These are phyloP conservation scores for Solea solea DNA, from an alignment of 2,113 vertebrate species.

Conservation along the genomic window DNA sequence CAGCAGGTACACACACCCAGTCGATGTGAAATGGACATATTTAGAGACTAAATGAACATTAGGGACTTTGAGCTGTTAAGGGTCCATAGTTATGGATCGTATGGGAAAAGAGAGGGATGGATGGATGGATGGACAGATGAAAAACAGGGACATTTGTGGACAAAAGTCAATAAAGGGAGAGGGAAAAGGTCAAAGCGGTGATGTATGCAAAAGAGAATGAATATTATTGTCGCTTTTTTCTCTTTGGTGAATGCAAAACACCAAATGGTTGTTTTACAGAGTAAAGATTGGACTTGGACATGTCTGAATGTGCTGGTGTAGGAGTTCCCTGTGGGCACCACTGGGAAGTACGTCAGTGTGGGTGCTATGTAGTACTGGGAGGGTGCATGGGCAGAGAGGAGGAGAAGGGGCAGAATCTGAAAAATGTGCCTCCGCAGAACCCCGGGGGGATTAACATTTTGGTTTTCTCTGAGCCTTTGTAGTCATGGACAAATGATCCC, in stretches of 20 bases:
- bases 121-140: constrained; percentile 50
- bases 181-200: constrained; percentile 42
- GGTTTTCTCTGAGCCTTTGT: constrained; percentile 82
- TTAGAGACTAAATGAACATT: constrained; percentile 77
- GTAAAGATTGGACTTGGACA: constrained; percentile 61
- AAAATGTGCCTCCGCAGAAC: constrained; percentile 79
- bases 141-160: constrained; percentile 52
- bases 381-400: constrained; percentile 48
- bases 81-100: constrained; percentile 61
- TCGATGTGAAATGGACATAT: constrained; percentile 77
- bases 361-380: constrained; percentile 59
- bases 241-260: constrained; percentile 55
- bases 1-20: constrained; percentile 74
- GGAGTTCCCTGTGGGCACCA: constrained; percentile 62
- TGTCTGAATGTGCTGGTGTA: constrained; percentile 69
- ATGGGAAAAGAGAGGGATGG: constrained; percentile 27
- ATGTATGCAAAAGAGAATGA: constrained; percentile 45
- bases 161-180: constrained; percentile 44
- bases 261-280: constrained; percentile 62
- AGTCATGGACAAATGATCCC: constrained; percentile 87
- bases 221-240: constrained; percentile 58
- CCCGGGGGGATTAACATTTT: constrained; percentile 84
- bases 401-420: constrained; percentile 80
- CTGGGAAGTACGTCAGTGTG: constrained; percentile 73
- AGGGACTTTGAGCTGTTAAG: constrained; percentile 67